Evolutionary conservation across 2,113 vertebrate genomes (phyloP).

Genomic region (Bos taurus): DNA sequence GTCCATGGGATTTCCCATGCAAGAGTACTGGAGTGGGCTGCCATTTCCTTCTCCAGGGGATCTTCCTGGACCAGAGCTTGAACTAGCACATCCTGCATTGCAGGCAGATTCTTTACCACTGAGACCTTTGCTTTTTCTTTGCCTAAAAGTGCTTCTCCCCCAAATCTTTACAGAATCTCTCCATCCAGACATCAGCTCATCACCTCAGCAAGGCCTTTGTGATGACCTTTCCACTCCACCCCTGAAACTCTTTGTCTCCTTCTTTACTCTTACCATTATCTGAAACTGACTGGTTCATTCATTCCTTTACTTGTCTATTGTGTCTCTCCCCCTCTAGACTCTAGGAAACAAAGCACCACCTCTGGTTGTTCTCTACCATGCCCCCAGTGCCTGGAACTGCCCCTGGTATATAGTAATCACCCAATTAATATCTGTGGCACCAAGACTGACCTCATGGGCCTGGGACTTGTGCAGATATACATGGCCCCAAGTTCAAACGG

Average conservation of each 20-base stretch:
- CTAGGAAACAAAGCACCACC: not conserved
- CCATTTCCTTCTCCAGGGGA: not conserved
- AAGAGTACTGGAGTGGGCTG: not conserved
- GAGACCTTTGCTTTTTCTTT: not conserved
- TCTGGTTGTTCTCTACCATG: not conserved
- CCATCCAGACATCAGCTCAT: not conserved
- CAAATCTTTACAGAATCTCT: not conserved
- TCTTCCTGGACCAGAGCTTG: not conserved
- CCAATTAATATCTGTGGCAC: not conserved
- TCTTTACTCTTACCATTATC: not conserved
- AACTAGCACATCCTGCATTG: not conserved
- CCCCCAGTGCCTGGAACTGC: not conserved
- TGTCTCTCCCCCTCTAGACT: not conserved
- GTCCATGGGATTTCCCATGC: not conserved
- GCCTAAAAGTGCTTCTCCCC: no score
- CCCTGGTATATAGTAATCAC: not conserved
- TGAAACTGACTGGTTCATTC: not conserved
- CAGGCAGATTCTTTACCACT: not conserved
- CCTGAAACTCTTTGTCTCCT: fast-evolving
- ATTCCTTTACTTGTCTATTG: not conserved
- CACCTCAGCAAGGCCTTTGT: not conserved
- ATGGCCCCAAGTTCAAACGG: not conserved
- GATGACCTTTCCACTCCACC: not conserved
- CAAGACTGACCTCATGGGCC: not conserved
- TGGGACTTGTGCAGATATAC: not conserved